A percentile compares a stretch with the other conserved stretches of the same genome.
These are phyloP conservation scores for Sphaeramia orbicularis DNA, from an alignment of 2,797 vertebrate species.

Conservation along the genomic window DNA sequence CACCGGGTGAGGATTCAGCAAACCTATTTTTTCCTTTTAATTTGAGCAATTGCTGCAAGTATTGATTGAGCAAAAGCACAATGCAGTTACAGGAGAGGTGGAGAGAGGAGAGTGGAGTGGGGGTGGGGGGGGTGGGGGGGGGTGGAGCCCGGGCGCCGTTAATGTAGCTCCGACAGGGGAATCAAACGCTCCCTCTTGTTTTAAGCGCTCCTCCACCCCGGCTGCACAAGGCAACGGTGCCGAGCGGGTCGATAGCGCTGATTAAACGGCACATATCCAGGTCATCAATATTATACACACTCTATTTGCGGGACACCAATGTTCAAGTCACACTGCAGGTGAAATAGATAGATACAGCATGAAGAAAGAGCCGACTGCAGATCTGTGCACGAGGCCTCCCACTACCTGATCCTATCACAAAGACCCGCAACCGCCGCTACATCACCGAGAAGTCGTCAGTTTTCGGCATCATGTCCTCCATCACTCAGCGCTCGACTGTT, in stretches of 20 bases:
- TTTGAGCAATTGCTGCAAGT: conserved; percentile 83
- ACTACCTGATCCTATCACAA: neutral
- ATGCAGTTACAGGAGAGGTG: conserved; percentile 80
- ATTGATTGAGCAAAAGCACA: conserved; percentile 79
- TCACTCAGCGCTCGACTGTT: neutral
- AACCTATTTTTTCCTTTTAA: conserved; percentile 83
- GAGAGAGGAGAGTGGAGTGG: conserved; percentile 62
- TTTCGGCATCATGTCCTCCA: neutral
- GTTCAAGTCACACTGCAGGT: conserved; percentile 50
- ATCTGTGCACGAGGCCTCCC: conserved; percentile 17
- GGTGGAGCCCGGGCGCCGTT: conserved; percentile 57
- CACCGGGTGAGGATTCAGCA: conserved; percentile 77
- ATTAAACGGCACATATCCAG: conserved; percentile 94
- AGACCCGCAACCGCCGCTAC: neutral
- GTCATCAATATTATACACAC: conserved; percentile 94
- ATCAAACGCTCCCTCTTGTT: conserved; percentile 80
- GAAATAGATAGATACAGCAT: conserved; percentile 46
- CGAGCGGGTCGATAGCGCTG: conserved; percentile 92
- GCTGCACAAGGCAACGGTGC: conserved; percentile 73
- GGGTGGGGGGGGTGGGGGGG: too few relatives aligned
- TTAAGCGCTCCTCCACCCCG: conserved; percentile 74
- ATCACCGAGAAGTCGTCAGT: neutral
- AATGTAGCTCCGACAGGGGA: conserved; percentile 79
- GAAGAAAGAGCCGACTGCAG: conserved; percentile 17
- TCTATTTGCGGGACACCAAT: conserved; percentile 86